phyloP scores from a whole-genome alignment of 2,888 invertebrate species.

The Abrostola tripartita region DNA sequence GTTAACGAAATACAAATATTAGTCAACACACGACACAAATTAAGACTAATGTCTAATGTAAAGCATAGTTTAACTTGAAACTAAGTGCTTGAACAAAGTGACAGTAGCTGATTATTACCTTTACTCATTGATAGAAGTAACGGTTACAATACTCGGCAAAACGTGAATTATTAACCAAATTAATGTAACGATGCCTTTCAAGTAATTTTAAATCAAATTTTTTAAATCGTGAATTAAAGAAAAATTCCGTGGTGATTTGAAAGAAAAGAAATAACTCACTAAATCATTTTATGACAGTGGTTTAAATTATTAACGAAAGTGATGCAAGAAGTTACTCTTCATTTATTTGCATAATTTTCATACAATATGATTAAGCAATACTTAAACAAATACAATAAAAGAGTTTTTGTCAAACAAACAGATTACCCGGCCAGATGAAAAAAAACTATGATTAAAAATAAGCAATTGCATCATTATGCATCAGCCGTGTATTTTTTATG shows the following conservation, averaged over 20 bases:
- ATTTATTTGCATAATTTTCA: too few species aligned
- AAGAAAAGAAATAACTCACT: background rate
- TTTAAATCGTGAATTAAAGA: too few species aligned
- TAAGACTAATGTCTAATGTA: slow-evolving; percentile 85
- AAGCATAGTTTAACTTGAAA: slow-evolving; percentile 83
- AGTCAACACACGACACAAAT: slow-evolving; percentile 83
- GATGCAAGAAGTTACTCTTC: background rate
- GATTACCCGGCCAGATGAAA: background rate
- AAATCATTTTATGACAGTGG: slow-evolving; percentile 20
- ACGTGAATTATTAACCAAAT: slow-evolving; percentile 54
- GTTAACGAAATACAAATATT: slow-evolving; percentile 88
- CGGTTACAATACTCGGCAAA: slow-evolving; percentile 46
- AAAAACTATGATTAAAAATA: background rate
- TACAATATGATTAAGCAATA: too few species aligned
- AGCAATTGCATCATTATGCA: background rate
- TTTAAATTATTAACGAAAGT: background rate
- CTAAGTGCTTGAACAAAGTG: slow-evolving; percentile 86
- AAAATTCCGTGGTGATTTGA: too few species aligned
- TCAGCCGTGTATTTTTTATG: slow-evolving; percentile 5
- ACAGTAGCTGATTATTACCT: slow-evolving; percentile 71
- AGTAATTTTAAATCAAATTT: too few species aligned
- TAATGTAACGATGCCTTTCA: slow-evolving; percentile 16
- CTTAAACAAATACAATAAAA: too few species aligned
- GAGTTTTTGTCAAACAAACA: too few species aligned
- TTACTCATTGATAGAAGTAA: slow-evolving; percentile 44